A percentile compares a stretch with the other conserved stretches of the same genome.
These are phyloP conservation scores for Onychorhynchus coronatus DNA, from an alignment of 2,113 vertebrate species.

Conservation along the genomic window DNA sequence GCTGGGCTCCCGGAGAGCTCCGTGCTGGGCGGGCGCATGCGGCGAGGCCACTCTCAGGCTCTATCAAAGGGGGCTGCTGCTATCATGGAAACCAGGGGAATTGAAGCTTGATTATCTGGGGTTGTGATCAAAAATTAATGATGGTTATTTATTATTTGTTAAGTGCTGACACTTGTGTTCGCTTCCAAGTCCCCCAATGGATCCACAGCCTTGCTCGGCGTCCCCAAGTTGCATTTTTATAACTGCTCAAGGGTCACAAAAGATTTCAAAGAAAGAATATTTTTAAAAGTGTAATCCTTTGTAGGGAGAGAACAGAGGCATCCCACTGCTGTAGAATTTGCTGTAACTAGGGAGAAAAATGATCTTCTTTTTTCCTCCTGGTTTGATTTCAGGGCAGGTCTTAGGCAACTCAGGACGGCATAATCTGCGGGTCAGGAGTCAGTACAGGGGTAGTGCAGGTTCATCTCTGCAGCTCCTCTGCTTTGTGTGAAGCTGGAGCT, in stretches of 20 bases:
- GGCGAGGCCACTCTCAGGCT: not conserved
- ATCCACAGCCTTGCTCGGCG: not conserved
- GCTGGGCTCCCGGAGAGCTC: accelerated
- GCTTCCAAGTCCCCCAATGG: not conserved
- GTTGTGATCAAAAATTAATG: slow-evolving; percentile 66
- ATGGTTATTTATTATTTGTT: slow-evolving; percentile 62
- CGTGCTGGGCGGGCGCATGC: accelerated
- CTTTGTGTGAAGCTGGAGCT: not conserved
- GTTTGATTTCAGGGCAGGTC: not conserved
- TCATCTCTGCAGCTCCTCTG: not conserved
- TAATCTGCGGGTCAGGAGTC: not conserved
- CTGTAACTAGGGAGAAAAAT: not conserved
- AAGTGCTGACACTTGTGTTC: not conserved
- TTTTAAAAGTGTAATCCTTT: not conserved
- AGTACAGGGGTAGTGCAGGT: not conserved
- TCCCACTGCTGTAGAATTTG: not conserved
- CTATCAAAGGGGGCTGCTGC: slow-evolving; percentile 7
- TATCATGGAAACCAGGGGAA: not conserved
- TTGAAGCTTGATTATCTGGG: slow-evolving; percentile 10
- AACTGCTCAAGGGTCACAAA: not conserved
- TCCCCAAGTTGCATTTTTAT: not conserved
- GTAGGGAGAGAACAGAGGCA: not conserved
- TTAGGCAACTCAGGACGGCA: not conserved
- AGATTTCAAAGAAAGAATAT: slow-evolving; percentile 43
- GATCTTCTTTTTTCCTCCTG: not conserved